Evolutionary conservation across 2,797 vertebrate genomes (phyloP), one percentile per base, ranked within the genome.

Genomic region (Chelonia mydas): DNA sequence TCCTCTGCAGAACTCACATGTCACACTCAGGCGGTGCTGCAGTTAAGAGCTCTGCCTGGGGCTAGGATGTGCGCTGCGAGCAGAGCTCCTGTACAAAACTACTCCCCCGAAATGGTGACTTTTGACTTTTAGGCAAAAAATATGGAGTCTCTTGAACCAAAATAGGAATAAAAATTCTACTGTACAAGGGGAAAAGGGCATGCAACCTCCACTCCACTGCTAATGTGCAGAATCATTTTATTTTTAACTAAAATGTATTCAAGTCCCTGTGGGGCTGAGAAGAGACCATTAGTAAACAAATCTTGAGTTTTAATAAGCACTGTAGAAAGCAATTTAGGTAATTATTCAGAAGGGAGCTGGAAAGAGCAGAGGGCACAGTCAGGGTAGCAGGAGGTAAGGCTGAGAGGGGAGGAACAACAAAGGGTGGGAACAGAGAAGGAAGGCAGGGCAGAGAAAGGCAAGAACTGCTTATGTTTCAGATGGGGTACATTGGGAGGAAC

Each of bases 401-500:
- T 77, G 91, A 86, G 90, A 88, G 53, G 92, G 89, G 84, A 93
- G 93, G 81, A 50, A 81, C 19, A 2, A 80, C 57, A 81, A 94
- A 94, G 93, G 92, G 86, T 93, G 95, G 91, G 88, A 95, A 94
- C 85, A 91, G 76, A 84, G 88, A 87, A 61, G 47, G 85, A 94
- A 95, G 96, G 47, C 76, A 91, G 96, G 94, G 94, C 94, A 96
- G 90, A 28, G 86, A 91, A 2, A 0, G 74, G 89, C 78, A 91
- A 94, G 94, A 95, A 95, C 89, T 50, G 92, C 93, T 96, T 89
- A 91, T 11, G 65, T 97, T 86, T 96, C 90, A 94, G 91, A 82
- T 95, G 90, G 95, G 94, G 94, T 83, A 95, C 84, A 92, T 85
- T 96, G 96, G 97, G 97, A 96, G 97, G 97, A 95, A 96, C 95